A percentile compares a stretch with the other conserved stretches of the same genome.
These are phyloP conservation scores for Suillia variegata DNA, from an alignment of 2,888 invertebrate genomes.

Conservation along the genomic window DNA sequence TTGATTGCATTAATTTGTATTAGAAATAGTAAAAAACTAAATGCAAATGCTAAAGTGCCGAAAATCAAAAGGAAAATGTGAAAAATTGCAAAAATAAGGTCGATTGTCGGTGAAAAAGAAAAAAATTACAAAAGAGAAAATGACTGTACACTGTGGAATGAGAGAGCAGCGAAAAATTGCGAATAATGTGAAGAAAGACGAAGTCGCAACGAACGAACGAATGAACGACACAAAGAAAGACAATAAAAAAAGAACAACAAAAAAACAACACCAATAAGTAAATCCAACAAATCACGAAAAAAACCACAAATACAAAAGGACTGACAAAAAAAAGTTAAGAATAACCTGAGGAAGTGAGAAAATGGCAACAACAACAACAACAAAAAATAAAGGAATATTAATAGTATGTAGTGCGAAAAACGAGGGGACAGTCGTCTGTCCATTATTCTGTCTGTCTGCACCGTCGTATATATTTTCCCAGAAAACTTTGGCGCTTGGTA, in stretches of 20 bases:
- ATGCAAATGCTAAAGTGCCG: neutral
- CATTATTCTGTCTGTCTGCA: too few species aligned
- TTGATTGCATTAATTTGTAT: too few species aligned
- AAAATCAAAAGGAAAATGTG: neutral
- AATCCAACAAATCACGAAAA: slow-evolving; percentile 28
- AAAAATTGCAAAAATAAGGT: slow-evolving; percentile 13
- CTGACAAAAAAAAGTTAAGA: slow-evolving; percentile 12
- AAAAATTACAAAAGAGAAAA: slow-evolving; percentile 20
- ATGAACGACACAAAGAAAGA: neutral
- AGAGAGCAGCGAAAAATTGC: neutral
- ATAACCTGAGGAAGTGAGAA: slow-evolving; percentile 3
- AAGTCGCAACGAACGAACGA: neutral
- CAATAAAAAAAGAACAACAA: neutral
- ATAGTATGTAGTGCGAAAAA: slow-evolving; percentile 3
- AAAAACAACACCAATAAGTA: slow-evolving; percentile 20
- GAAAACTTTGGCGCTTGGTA: too few species aligned
- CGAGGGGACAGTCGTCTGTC: too few species aligned
- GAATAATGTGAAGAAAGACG: slow-evolving; percentile 12
- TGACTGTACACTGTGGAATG: slow-evolving; percentile 34
- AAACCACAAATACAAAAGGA: slow-evolving; percentile 7
- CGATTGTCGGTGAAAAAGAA: slow-evolving; percentile 15
- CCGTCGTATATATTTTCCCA: too few species aligned
- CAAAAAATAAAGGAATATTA: neutral
- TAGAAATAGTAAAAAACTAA: too few species aligned
- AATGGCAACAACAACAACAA: slow-evolving; percentile 11